These are phyloP conservation scores for Nycteola revayana DNA, from an alignment of 2,888 invertebrate genomes.

Conservation along the genomic window DNA sequence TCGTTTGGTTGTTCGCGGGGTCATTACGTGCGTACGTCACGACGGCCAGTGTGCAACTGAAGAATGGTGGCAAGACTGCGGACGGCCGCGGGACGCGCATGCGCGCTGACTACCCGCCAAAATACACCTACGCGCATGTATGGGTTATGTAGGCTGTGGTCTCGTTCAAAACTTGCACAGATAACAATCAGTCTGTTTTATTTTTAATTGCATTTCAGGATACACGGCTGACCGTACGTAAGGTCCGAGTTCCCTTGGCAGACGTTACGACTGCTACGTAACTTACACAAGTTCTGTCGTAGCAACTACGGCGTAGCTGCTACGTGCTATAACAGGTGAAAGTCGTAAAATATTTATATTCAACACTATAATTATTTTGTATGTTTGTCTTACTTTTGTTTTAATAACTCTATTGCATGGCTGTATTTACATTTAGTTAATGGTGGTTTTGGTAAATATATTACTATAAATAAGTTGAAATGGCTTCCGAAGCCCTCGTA, in stretches of 20 bases:
- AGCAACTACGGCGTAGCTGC: conserved; percentile 21
- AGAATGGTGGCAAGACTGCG: conserved; percentile 80
- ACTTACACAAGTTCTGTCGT: conserved; percentile 13
- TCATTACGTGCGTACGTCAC: conserved; percentile 43
- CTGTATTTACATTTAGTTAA: too few species aligned
- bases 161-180: conserved; percentile 64
- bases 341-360: too few species aligned
- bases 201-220: conserved; percentile 1
- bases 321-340: neutral
- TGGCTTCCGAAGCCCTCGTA: too few species aligned
- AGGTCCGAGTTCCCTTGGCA: neutral
- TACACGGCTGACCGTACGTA: neutral
- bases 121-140: conserved; percentile 79
- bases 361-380: too few species aligned
- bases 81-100: conserved; percentile 64
- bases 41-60: conserved; percentile 67
- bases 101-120: conserved; percentile 74
- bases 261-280: conserved; percentile 2
- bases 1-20: conserved; percentile 40
- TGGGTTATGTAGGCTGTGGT: conserved; percentile 47
- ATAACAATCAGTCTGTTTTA: conserved; percentile 32
- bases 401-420: too few species aligned
- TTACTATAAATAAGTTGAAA: too few species aligned
- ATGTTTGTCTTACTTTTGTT: too few species aligned
- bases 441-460: too few species aligned